Base-by-base conservation (phyloP, 2,113 vertebrate species). In the Penelope pileata region DNA sequence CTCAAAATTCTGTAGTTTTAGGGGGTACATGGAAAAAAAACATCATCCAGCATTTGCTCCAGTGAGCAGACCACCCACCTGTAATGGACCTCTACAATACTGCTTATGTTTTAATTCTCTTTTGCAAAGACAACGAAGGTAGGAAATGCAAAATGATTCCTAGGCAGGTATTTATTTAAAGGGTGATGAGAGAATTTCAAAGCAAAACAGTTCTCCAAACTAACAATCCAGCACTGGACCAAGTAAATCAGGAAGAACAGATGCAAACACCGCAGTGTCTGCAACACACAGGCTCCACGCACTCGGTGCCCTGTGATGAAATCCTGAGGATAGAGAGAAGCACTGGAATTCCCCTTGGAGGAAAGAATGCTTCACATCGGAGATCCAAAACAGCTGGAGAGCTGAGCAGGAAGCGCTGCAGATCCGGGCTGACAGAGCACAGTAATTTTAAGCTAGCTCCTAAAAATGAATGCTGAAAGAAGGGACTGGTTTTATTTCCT, bases 321-420 rank as follows among this genome's bases (percentile, higher is more conserved):
- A 95, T n/a, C 83, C 76, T 75, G 68, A 83, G 83, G 56, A 56
- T 50, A 74, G 23, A 91, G 79, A 94, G 85, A 43, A 88, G 76
- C 26, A 22, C 23, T 92, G 94, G 80, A 96, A 94, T 84, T 95
- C 88, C 95, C 94, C 92, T 72, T 48, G 86, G 62, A 95, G 64
- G 80, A 78, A 83, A 90, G 88, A 88, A 63, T 10, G 80, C 56
- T 80, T 92, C 83, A 59, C 14, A 47, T 2, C 0, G 0, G 56
- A 95, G 94, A 95, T 51, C 74, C 29, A 84, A 68, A 93, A 54
- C 91, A 96, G 86, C 94, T 96, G 96, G 88, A 88, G 86, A 90
- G 56, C 76, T 60, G 56, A 92, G 92, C 91, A 81, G 90, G 86
- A 87, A 93, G 79, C 29, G 10, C 68, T 27, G 76, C 76, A 75